Conservation (phyloP, 1,140 invertebrate species). For the Venturia canescens region DNA sequence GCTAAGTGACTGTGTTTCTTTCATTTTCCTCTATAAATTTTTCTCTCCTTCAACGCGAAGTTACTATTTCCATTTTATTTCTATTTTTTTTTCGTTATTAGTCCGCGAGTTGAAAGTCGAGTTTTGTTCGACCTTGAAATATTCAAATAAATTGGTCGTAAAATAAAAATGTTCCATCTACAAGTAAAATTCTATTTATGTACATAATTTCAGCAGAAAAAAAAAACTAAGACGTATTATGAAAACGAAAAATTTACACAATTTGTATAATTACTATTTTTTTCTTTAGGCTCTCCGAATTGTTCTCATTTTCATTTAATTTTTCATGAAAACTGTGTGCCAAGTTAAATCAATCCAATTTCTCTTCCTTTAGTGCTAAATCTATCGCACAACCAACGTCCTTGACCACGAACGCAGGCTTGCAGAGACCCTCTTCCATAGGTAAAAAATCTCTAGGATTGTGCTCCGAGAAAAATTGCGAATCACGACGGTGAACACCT, state of each 20-base stretch:
- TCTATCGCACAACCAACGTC: slow-evolving; percentile 68
- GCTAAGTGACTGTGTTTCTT: too few species aligned
- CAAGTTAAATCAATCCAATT: slow-evolving; percentile 63
- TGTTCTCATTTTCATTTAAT: not conserved
- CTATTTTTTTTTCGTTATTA: too few species aligned
- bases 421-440: slow-evolving; percentile 66
- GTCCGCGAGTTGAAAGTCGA: too few species aligned
- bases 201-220: not conserved
- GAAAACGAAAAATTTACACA: not conserved
- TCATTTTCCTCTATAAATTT: too few species aligned
- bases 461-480: slow-evolving; percentile 65
- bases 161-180: too few species aligned
- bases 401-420: slow-evolving; percentile 70
- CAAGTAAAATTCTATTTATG: not conserved
- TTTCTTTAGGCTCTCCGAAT: not conserved
- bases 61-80: too few species aligned
- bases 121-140: too few species aligned
- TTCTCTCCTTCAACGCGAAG: too few species aligned
- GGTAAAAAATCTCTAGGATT: slow-evolving; percentile 71
- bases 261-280: not conserved
- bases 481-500: slow-evolving; percentile 60
- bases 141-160: too few species aligned
- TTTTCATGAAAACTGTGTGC: slow-evolving; percentile 28
- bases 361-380: slow-evolving; percentile 72
- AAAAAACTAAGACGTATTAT: not conserved